These are phyloP conservation scores for Scatophagus argus DNA, from an alignment of 2,113 vertebrate species.

Conservation along the genomic window DNA sequence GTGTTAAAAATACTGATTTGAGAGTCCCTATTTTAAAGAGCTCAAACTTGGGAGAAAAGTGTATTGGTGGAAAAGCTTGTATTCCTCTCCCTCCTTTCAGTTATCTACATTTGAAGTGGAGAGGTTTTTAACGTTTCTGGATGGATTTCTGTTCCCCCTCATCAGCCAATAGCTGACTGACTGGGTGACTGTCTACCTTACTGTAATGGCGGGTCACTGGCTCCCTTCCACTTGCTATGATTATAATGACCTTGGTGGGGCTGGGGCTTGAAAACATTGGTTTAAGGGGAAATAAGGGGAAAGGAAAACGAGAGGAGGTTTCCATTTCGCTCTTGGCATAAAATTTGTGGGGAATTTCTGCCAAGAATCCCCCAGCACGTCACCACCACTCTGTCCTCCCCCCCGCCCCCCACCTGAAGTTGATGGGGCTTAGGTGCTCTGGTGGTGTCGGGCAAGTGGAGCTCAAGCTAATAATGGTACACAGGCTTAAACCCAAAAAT, in stretches of 20 bases:
- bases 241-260: constrained; percentile 87
- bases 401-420: constrained; percentile 29
- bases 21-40: constrained; percentile 38
- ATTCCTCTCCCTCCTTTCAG: constrained; percentile 16
- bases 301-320: constrained; percentile 86
- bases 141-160: constrained; percentile 51
- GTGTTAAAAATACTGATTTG: constrained; percentile 28
- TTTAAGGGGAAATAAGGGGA: constrained; percentile 86
- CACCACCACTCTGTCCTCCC: constrained; percentile 30
- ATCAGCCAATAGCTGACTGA: constrained; percentile 65
- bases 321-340: constrained; percentile 88
- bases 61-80: constrained; percentile 37
- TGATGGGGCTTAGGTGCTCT: constrained; percentile 74
- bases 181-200: constrained; percentile 80
- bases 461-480: constrained; percentile 82
- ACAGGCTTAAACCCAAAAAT: constrained; percentile 81
- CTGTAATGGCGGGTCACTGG: constrained; percentile 84
- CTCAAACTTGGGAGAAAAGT: constrained; percentile 30
- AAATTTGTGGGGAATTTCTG: constrained; percentile 81
- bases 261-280: constrained; percentile 86
- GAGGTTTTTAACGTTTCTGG: constrained; percentile 67
- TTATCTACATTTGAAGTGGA: constrained; percentile 72
- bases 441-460: constrained; percentile 65
- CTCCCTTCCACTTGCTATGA: constrained; percentile 84
- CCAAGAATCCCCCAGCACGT: constrained; percentile 77